Conservation (phyloP, 2,113 vertebrate genomes). For the Telmatochromis brichardi region DNA sequence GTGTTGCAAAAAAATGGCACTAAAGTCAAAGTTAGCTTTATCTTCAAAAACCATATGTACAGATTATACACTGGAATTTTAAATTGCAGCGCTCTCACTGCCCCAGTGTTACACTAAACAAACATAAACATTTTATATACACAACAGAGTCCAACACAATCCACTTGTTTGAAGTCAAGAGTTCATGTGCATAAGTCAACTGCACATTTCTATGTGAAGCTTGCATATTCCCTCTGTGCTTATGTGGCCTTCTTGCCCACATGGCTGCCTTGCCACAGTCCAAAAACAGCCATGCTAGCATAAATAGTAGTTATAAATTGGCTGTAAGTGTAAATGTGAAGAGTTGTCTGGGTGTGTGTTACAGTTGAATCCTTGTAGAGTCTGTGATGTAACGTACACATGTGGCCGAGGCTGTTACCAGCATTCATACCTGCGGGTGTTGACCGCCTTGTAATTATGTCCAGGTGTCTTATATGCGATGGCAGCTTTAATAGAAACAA, state of each 20-base stretch:
- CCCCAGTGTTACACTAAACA: not conserved
- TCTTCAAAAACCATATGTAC: not conserved
- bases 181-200: not conserved
- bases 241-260: not conserved
- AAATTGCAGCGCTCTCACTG: not conserved
- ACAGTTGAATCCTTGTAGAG: not conserved
- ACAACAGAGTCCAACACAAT: not conserved
- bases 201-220: not conserved
- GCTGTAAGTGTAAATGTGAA: not conserved
- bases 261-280: not conserved
- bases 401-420: not conserved
- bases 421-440: rapidly evolving
- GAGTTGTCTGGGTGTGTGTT: not conserved
- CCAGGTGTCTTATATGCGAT: not conserved
- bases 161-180: not conserved
- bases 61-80: not conserved
- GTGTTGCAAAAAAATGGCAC: not conserved
- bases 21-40: not conserved
- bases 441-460: not conserved
- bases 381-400: not conserved
- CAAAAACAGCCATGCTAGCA: not conserved
- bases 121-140: not conserved
- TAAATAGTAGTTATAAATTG: not conserved
- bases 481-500: not conserved
- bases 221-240: not conserved